These are phyloP conservation scores for Crematogaster levior DNA, from an alignment of 2,888 invertebrate species.

Conservation along the genomic window DNA sequence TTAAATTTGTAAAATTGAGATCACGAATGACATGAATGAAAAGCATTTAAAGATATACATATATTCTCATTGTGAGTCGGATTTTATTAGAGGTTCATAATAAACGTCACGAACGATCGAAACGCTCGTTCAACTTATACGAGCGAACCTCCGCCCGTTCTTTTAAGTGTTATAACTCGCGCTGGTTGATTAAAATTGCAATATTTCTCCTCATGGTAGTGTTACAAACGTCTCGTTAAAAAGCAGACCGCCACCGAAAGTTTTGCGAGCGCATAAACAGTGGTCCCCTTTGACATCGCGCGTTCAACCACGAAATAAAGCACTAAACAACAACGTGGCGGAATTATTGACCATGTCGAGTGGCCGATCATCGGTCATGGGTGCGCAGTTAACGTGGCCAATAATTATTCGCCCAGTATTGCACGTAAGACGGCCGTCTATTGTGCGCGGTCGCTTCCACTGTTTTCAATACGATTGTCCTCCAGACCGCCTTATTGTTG, in stretches of 20 bases:
- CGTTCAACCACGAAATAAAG: conserved; percentile 73
- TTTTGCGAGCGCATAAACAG: conserved; percentile 57
- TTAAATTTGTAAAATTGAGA: neutral
- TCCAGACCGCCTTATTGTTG: conserved; percentile 81
- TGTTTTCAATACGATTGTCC: conserved; percentile 85
- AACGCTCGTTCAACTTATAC: neutral
- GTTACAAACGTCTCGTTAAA: conserved; percentile 55
- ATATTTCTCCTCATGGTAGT: conserved; percentile 33
- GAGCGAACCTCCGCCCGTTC: neutral
- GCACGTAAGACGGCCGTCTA: conserved; percentile 75
- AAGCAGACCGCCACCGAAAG: conserved; percentile 53
- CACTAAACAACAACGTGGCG: conserved; percentile 60
- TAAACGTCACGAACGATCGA: neutral
- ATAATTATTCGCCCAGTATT: conserved; percentile 76
- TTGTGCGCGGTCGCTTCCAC: conserved; percentile 76
- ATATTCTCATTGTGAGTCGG: neutral
- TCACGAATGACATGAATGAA: neutral
- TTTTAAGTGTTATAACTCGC: conserved; percentile 44
- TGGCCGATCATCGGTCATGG: neutral
- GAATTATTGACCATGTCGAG: conserved; percentile 61
- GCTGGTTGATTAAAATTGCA: conserved; percentile 52
- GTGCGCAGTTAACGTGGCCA: conserved; percentile 66
- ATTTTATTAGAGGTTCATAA: neutral
- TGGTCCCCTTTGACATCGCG: conserved; percentile 58
- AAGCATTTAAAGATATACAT: neutral